Evolutionary conservation across 2,888 invertebrate genomes (phyloP).

Genomic region (Caenorhabditis zanzibari): DNA sequence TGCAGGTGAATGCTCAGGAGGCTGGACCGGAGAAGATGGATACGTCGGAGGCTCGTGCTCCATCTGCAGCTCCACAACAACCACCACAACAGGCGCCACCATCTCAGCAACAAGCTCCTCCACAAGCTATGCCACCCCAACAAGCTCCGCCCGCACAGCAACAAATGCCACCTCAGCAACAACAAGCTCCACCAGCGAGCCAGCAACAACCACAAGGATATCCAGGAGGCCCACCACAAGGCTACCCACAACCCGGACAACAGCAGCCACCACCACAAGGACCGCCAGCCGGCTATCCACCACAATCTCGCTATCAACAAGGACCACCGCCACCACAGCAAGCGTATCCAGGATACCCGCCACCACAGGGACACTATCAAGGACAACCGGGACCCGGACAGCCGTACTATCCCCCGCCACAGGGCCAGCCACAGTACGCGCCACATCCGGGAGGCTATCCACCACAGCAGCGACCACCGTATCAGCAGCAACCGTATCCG

Average conservation of each 20-base stretch:
- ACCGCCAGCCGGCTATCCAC: constrained; percentile 58
- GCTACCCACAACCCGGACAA: constrained; percentile 43
- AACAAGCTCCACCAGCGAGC: constrained; percentile 26
- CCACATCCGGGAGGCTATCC: constrained; percentile 62
- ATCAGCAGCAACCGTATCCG: constrained; percentile 60
- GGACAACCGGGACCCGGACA: constrained; percentile 46
- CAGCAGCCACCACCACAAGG: constrained; percentile 37
- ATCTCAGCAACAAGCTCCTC: constrained; percentile 18
- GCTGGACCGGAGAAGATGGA: constrained; percentile 63
- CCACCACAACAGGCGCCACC: constrained; percentile 27
- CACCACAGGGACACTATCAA: constrained; percentile 44
- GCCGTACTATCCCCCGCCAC: constrained; percentile 62
- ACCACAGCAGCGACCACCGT: constrained; percentile 57
- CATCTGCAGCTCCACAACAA: constrained; percentile 40
- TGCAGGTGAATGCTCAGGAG: constrained; percentile 50
- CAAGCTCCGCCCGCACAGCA: constrained; percentile 35
- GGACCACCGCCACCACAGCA: constrained; percentile 39
- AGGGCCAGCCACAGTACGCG: constrained; percentile 42
- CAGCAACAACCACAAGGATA: constrained; percentile 41
- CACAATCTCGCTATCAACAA: constrained; percentile 32
- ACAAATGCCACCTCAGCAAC: constrained; percentile 32
- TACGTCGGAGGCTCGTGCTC: constrained; percentile 47
- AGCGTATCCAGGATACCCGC: constrained; percentile 52
- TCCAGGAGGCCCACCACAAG: constrained; percentile 60
- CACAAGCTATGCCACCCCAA: constrained; percentile 40